phyloP scores from a whole-genome alignment of 2,113 vertebrate genomes.

The Hypanus sabinus region DNA sequence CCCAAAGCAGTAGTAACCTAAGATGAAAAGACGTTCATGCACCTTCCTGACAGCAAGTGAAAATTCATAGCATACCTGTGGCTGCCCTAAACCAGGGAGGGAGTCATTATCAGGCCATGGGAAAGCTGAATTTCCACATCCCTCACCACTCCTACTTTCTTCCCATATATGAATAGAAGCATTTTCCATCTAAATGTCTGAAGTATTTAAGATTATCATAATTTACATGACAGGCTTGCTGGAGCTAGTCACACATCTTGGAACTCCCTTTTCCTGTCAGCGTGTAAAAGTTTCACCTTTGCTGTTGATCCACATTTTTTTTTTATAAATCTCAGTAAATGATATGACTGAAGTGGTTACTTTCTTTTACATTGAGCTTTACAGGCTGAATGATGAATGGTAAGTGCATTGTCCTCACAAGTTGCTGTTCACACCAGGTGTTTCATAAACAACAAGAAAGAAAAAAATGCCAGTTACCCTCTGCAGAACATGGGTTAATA shows the following conservation, averaged over 20 bases:
- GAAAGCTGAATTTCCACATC: conserved; percentile 48
- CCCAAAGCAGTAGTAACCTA: conserved; percentile 41
- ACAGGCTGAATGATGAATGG: background rate
- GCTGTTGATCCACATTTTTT: background rate
- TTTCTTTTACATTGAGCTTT: background rate
- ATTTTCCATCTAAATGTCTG: conserved; percentile 39
- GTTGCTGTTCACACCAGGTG: background rate
- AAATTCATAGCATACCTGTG: conserved; percentile 49
- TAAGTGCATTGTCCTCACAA: conserved; percentile 13
- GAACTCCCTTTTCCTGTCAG: conserved; percentile 23
- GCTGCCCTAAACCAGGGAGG: conserved; percentile 49
- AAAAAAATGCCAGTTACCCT: background rate
- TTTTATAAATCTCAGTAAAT: background rate
- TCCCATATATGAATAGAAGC: conserved; percentile 39
- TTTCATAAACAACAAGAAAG: background rate
- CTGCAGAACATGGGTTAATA: background rate
- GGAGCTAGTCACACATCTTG: conserved; percentile 13
- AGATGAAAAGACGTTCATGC: conserved; percentile 59
- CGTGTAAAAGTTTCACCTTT: conserved; percentile 18
- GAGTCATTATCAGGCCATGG: conserved; percentile 51
- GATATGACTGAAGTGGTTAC: conserved; percentile 30
- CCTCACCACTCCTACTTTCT: conserved; percentile 42
- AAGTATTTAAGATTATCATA: conserved; percentile 38
- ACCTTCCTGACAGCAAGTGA: conserved; percentile 51
- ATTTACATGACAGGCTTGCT: conserved; percentile 24